phyloP scores from a whole-genome alignment of 1,140 invertebrate genomes.

The Myzus persicae region DNA sequence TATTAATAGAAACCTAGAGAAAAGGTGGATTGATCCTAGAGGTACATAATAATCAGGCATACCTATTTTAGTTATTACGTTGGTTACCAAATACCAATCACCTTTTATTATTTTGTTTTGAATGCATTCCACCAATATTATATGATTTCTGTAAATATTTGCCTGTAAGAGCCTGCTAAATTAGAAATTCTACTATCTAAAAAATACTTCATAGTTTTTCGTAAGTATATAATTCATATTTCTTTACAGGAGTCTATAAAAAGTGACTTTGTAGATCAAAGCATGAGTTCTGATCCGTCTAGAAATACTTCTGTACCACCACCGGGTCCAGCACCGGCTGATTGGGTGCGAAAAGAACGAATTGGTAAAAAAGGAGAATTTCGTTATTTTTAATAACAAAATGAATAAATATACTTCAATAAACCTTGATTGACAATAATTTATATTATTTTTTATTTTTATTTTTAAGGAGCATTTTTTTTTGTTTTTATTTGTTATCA shows the following conservation, averaged over 20 bases:
- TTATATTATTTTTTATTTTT: neutral
- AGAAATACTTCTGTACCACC: conserved; percentile 64
- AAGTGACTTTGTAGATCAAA: conserved; percentile 65
- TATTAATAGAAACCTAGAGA: too few species aligned
- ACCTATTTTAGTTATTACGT: neutral
- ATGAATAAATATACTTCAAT: neutral
- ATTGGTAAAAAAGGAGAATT: conserved; percentile 95
- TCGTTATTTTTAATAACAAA: conserved; percentile 80
- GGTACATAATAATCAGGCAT: too few species aligned
- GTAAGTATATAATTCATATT: neutral
- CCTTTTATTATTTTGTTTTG: neutral
- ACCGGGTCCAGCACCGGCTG: conserved; percentile 71
- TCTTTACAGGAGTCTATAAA: conserved; percentile 65
- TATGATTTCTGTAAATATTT: neutral
- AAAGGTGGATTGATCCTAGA: too few species aligned
- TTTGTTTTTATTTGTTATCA: conserved; percentile 2
- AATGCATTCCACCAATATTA: neutral
- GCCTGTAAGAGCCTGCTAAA: neutral
- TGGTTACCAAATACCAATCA: neutral
- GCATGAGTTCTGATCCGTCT: conserved; percentile 65
- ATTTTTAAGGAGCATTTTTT: neutral
- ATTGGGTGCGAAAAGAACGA: conserved; percentile 85
- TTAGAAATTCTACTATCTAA: neutral
- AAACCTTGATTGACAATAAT: neutral
- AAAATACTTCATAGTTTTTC: neutral